These are phyloP conservation scores for Acanthopleura granulata DNA, from an alignment of 2,888 invertebrate genomes.

Conservation along the genomic window DNA sequence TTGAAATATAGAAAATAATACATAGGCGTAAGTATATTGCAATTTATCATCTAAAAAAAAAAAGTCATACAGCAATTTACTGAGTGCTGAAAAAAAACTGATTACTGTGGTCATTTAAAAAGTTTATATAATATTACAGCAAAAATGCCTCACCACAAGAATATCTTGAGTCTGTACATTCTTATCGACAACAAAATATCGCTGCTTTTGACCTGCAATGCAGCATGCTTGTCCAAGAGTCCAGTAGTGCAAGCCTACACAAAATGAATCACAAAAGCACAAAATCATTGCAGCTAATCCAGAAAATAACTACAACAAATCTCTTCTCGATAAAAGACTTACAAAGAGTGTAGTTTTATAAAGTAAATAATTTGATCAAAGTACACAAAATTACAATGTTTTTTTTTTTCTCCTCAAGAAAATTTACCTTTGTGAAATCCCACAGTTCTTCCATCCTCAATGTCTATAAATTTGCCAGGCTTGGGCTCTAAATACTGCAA, in stretches of 20 bases:
- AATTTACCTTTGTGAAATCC: slow-evolving; percentile 79
- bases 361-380: too few species aligned
- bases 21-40: too few species aligned
- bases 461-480: slow-evolving; percentile 85
- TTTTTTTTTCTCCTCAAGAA: background rate
- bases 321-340: too few species aligned
- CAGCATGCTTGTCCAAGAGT: slow-evolving; percentile 91
- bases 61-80: too few species aligned
- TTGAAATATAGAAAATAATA: too few species aligned
- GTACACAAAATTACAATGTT: too few species aligned
- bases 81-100: too few species aligned
- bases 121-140: background rate
- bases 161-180: slow-evolving; percentile 80
- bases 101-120: background rate
- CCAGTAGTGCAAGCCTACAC: slow-evolving; percentile 87
- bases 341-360: too few species aligned
- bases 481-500: slow-evolving; percentile 83
- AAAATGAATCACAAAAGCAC: background rate
- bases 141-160: slow-evolving; percentile 77
- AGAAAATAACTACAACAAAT: too few species aligned
- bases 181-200: slow-evolving; percentile 84
- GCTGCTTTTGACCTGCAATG: slow-evolving; percentile 75
- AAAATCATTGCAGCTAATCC: too few species aligned
- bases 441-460: slow-evolving; percentile 82
- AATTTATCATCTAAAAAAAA: too few species aligned